Percentiles rank a stretch among this genome's conserved stretches.
phyloP scores from a whole-genome alignment of 2,888 invertebrate genomes.

The Bellardia bayeri region DNA sequence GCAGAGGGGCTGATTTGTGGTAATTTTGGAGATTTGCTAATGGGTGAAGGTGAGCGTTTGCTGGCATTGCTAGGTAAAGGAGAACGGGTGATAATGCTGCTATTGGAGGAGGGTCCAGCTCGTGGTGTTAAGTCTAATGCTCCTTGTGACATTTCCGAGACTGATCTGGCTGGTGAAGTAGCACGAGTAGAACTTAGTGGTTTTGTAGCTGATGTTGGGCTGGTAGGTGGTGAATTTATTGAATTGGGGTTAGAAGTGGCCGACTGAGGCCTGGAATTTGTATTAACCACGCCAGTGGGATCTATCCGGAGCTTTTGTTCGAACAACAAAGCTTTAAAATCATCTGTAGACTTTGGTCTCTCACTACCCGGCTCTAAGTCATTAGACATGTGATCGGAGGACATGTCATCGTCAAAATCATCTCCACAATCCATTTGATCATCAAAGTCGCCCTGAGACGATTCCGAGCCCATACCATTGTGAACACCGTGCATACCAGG shows the following conservation, averaged over 20 bases:
- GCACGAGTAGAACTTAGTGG: conserved; percentile 74
- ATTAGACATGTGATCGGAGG: conserved; percentile 83
- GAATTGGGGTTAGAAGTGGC: conserved; percentile 79
- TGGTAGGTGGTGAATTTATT: conserved; percentile 80
- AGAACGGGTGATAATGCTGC: conserved; percentile 81
- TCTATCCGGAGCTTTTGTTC: conserved; percentile 83
- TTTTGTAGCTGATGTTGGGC: conserved; percentile 78
- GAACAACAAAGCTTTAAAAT: conserved; percentile 83
- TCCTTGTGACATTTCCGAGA: conserved; percentile 85
- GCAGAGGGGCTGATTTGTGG: conserved; percentile 72
- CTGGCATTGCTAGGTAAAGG: conserved; percentile 58
- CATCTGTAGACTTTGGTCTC: conserved; percentile 82
- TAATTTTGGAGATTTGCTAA: conserved; percentile 66
- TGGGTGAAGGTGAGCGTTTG: conserved; percentile 65
- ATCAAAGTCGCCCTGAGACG: conserved; percentile 83
- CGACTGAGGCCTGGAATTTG: conserved; percentile 78
- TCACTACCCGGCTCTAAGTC: conserved; percentile 79
- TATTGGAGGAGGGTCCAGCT: conserved; percentile 78
- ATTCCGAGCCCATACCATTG: conserved; percentile 83
- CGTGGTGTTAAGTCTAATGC: conserved; percentile 87
- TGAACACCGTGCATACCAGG: conserved; percentile 75
- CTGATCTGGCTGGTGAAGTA: conserved; percentile 83
- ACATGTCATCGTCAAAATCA: conserved; percentile 83
- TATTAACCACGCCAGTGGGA: conserved; percentile 79
- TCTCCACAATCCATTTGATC: conserved; percentile 84